Base-by-base conservation (phyloP, 2,113 vertebrate genomes). In the Lathamus discolor region DNA sequence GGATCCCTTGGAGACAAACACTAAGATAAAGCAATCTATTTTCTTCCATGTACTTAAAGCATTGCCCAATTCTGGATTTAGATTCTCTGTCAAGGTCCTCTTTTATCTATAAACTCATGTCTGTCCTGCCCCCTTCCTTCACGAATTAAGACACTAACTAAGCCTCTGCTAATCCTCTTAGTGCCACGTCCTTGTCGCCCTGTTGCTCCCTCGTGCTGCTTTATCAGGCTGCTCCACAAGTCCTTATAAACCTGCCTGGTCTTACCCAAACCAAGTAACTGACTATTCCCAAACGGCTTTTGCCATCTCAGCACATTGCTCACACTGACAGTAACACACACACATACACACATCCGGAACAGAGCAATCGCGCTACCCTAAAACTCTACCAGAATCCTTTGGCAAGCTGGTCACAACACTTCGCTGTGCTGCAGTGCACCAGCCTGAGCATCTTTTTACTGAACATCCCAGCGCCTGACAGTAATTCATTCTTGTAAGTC, bases 341-440 rank as follows among this genome's bases (percentile, higher is more conserved):
- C 43, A 43, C 43, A 39, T 39, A 78, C 0, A 1, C 13, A 35
- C 0, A 0, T 43, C 31, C 51, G 31, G 23, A 90, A 77, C 17
- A 67, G 4, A 77, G 20, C 29, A 85, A 77, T 4, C 7, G 13
- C 4, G 0, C 37, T 41, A 33, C 28, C 35, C 19, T 74, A 59
- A 49, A 83, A 23, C 46, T 49, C 46, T 15, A 19, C 7, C 24
- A 59, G 31, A 77, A 83, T 20, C 41, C 37, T 70, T 7, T 27
- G 31, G 29, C 43, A 29, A 69, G 4, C 17, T 29, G 25, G 23
- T 48, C 64, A 52, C 2, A 1, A 28, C 8, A 75, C 41, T 14
- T 59, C 2, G 1, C 29, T 74, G 17, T 18, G 13, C n/a, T 78
- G 84, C 24, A 51, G 3, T 3, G 20, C 39, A 93, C 18, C 51